Evolutionary conservation across 2,797 vertebrate species (phyloP).

Genomic region (Protonibea diacanthus): DNA sequence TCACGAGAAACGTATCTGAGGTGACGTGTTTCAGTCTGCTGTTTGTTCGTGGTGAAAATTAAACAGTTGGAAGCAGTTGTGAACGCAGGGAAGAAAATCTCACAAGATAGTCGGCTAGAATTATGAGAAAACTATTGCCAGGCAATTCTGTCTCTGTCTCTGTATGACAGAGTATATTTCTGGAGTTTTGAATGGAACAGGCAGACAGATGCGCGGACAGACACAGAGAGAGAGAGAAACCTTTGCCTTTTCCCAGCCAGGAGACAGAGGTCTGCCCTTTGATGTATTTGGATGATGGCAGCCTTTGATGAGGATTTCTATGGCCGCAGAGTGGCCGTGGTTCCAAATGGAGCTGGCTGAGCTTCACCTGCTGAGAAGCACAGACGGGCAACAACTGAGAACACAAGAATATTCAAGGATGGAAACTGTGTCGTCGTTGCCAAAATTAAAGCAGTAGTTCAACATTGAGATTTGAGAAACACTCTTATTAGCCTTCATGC

Average conservation of each 20-base stretch:
- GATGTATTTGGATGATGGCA: conserved; percentile 56
- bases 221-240: conserved; percentile 37
- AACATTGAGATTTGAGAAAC: background rate
- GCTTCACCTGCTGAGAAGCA: conserved; percentile 39
- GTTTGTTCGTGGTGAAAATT: conserved; percentile 41
- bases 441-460: background rate
- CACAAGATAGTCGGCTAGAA: background rate
- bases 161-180: background rate
- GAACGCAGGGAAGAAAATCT: background rate
- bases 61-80: conserved; percentile 13
- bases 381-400: background rate
- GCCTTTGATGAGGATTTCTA: conserved; percentile 72
- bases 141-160: conserved; percentile 4
- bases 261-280: conserved; percentile 65
- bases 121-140: background rate
- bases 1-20: conserved; percentile 9
- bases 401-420: conserved; percentile 6
- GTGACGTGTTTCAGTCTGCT: conserved; percentile 42
- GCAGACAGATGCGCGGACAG: conserved; percentile 43
- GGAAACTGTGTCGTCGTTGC: background rate
- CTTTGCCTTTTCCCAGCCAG: conserved; percentile 60
- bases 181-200: conserved; percentile 29
- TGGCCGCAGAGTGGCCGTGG: conserved; percentile 41
- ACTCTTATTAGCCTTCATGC: background rate
- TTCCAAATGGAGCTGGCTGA: conserved; percentile 41